Evolutionary conservation across 2,888 invertebrate species (phyloP).

Genomic region (Dinocampus coccinellae): DNA sequence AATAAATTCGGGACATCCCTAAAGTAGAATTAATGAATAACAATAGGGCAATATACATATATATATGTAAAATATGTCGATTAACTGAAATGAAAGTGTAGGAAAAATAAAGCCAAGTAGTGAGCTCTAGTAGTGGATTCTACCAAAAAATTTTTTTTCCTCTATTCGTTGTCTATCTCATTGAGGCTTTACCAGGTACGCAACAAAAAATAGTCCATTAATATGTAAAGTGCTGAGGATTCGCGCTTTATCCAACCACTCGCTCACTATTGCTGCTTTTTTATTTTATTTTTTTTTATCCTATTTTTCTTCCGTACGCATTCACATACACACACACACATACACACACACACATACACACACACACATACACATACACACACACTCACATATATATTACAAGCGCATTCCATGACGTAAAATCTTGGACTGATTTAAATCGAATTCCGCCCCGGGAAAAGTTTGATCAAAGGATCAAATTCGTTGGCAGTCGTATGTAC

Average conservation of each 20-base stretch:
- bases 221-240: slow-evolving; percentile 52
- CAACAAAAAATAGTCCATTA: slow-evolving; percentile 54
- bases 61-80: slow-evolving; percentile 18
- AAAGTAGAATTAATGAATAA: slow-evolving; percentile 30
- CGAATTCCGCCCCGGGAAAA: slow-evolving; percentile 15
- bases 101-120: slow-evolving; percentile 17
- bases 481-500: neutral
- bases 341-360: neutral
- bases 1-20: neutral
- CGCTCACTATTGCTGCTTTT: neutral
- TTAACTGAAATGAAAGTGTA: slow-evolving; percentile 33
- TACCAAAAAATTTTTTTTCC: slow-evolving; percentile 15
- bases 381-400: neutral
- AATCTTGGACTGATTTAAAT: slow-evolving; percentile 15
- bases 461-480: slow-evolving; percentile 33
- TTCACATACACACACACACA: neutral
- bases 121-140: slow-evolving; percentile 2
- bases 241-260: slow-evolving; percentile 50
- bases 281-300: slow-evolving; percentile 1
- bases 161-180: slow-evolving; percentile 26
- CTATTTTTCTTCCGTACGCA: too few relatives aligned
- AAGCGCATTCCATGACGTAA: neutral
- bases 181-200: slow-evolving; percentile 3
- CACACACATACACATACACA: neutral
- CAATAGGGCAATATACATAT: slow-evolving; percentile 9